These are phyloP conservation scores for Sphinx pinastri DNA, from an alignment of 2,888 invertebrate species.

Conservation along the genomic window DNA sequence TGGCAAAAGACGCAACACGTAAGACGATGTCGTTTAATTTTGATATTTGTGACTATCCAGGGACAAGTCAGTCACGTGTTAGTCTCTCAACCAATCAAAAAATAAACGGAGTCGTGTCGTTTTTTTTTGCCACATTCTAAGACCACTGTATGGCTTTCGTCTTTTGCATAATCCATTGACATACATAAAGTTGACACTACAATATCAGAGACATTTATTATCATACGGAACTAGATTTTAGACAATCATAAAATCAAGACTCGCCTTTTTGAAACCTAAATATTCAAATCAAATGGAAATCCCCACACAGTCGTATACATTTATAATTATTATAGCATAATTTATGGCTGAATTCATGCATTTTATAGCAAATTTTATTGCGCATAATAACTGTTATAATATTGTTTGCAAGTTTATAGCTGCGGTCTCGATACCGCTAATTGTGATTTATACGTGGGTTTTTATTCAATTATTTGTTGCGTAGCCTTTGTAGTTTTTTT, in stretches of 20 bases:
- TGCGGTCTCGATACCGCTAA: slow-evolving; percentile 13
- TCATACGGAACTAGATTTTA: background rate
- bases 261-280: slow-evolving; percentile 3
- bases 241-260: background rate
- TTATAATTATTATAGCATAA: slow-evolving; percentile 28
- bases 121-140: too few species aligned
- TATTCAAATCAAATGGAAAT: slow-evolving; percentile 13
- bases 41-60: too few species aligned
- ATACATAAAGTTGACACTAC: background rate
- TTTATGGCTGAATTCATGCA: slow-evolving; percentile 26
- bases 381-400: slow-evolving; percentile 30
- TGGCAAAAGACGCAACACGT: too few species aligned
- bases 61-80: too few species aligned
- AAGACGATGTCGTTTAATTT: too few species aligned
- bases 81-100: too few species aligned
- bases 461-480: slow-evolving; percentile 16
- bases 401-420: slow-evolving; percentile 24
- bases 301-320: slow-evolving; percentile 7
- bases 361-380: slow-evolving; percentile 29
- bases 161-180: background rate
- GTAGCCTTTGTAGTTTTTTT: background rate
- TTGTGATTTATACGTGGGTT: slow-evolving; percentile 21
- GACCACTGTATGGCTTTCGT: too few species aligned
- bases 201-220: background rate
- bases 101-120: too few species aligned